Evolutionary conservation across 2,888 invertebrate genomes (phyloP), one percentile per base, ranked within the genome.

Genomic region (Pemphredon lugubris): DNA sequence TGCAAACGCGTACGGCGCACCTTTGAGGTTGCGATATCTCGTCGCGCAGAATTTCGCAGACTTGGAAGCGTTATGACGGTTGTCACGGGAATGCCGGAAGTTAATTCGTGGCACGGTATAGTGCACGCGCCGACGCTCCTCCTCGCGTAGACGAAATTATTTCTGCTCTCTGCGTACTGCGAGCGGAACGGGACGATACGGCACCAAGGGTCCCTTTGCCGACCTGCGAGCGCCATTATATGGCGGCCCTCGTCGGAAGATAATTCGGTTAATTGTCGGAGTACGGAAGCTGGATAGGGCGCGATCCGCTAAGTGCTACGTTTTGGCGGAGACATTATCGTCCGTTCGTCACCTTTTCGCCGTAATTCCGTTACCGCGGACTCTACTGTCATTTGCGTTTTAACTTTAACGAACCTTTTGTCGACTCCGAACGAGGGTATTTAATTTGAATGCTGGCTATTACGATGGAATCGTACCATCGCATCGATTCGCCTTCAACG

Each of bases 191-290:
- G 54, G 47, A 61, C 58, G 50, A 55, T 26, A 55, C 51, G 45
- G 55, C 40, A 51, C 44, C 21, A 11, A n/a, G 30, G 16, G 44
- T 55, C 55, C 50, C 34, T 50, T 55, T 60, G 55, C 50, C 55
- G 55, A 67, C 59, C 37, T 51, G 54, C 50, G 51, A 50, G 55
- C 45, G 54, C 70, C 76, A 66, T 79, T 76, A 69, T 59, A 40
- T 58, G 61, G 18, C 30, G 51, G 16, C 37, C 53, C 69, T 53
- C 73, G 70, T 67, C 70, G 51, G 55, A 70, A 77, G 78, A 84
- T 86, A 84, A 86, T 87, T 86, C 83, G 83, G 82, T 87, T 87
- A 86, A 87, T 87, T 85, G 86, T 78, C 78, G 50, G 44, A 50
- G 66, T 60, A 59, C 9, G 26, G 48, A 11, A 48, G 13, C 26